These are phyloP conservation scores for Caranx ignobilis DNA, from an alignment of 2,113 vertebrate species.

Conservation along the genomic window DNA sequence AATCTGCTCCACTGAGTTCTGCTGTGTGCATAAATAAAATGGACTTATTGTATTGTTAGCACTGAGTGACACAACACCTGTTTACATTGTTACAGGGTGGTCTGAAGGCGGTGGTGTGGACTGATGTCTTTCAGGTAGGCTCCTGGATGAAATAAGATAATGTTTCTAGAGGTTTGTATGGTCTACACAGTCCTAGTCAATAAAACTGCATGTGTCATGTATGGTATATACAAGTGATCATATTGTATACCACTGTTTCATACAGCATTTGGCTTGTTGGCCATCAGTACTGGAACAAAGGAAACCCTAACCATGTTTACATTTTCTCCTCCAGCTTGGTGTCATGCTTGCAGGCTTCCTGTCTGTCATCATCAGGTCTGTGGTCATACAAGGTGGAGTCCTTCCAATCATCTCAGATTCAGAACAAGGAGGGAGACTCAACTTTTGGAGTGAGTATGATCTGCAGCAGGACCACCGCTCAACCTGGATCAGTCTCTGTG, in stretches of 20 bases:
- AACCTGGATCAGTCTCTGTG: no score
- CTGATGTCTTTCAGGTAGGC: slow-evolving; percentile 90
- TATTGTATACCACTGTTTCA: neutral
- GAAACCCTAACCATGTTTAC: neutral
- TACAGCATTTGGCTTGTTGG: neutral
- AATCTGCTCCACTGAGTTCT: neutral
- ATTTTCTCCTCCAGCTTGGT: slow-evolving; percentile 73
- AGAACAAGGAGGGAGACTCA: slow-evolving; percentile 87
- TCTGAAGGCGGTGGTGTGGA: slow-evolving; percentile 95
- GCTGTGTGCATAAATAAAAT: neutral
- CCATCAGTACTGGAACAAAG: no score
- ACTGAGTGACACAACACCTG: neutral
- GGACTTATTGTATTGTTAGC: neutral
- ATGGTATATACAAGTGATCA: neutral
- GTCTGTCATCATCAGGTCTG: slow-evolving; percentile 87
- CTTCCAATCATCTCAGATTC: slow-evolving; percentile 85
- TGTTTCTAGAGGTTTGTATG: neutral
- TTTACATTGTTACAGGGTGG: slow-evolving; percentile 85
- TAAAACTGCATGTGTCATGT: neutral
- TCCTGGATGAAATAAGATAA: neutral
- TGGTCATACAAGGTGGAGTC: slow-evolving; percentile 85
- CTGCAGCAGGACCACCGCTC: no score
- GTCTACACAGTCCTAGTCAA: neutral
- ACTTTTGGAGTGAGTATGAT: slow-evolving; percentile 91
- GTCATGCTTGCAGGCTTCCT: slow-evolving; percentile 92